Conservation (phyloP, 1,140 invertebrate species). For the Nephotettix cincticeps region DNA sequence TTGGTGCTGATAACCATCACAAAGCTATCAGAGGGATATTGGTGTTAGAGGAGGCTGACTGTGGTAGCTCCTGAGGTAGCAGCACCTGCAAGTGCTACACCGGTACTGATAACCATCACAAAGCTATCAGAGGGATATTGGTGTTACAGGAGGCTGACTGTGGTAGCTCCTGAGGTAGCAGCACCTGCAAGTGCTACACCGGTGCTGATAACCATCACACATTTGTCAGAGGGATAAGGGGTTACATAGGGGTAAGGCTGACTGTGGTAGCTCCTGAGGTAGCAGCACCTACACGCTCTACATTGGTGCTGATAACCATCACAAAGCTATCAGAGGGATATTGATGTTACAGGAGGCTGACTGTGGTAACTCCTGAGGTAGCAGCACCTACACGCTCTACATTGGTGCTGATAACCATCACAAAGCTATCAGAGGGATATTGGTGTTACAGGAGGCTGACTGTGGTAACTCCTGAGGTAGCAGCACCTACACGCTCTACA, state of each 20-base stretch:
- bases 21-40: slow-evolving; percentile 46
- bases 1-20: slow-evolving; percentile 60
- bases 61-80: slow-evolving; percentile 60
- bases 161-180: slow-evolving; percentile 58
- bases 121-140: slow-evolving; percentile 46
- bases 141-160: slow-evolving; percentile 47
- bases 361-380: too few relatives aligned
- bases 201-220: slow-evolving; percentile 57
- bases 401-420: too few relatives aligned
- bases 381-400: too few relatives aligned
- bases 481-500: slow-evolving; percentile 59
- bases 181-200: slow-evolving; percentile 61
- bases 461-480: slow-evolving; percentile 59
- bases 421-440: too few relatives aligned
- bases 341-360: slow-evolving; percentile 45
- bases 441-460: slow-evolving; percentile 46
- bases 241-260: too few relatives aligned
- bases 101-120: slow-evolving; percentile 58
- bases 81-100: slow-evolving; percentile 59
- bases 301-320: too few relatives aligned
- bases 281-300: too few relatives aligned
- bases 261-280: too few relatives aligned
- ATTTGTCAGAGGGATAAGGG: slow-evolving; percentile 44
- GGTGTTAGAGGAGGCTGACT: slow-evolving; percentile 51
- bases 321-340: slow-evolving; percentile 57